Percentiles rank a stretch among this genome's conserved stretches.
phyloP scores from a whole-genome alignment of 2,113 vertebrate genomes.

The Semicossyphus pulcher region DNA sequence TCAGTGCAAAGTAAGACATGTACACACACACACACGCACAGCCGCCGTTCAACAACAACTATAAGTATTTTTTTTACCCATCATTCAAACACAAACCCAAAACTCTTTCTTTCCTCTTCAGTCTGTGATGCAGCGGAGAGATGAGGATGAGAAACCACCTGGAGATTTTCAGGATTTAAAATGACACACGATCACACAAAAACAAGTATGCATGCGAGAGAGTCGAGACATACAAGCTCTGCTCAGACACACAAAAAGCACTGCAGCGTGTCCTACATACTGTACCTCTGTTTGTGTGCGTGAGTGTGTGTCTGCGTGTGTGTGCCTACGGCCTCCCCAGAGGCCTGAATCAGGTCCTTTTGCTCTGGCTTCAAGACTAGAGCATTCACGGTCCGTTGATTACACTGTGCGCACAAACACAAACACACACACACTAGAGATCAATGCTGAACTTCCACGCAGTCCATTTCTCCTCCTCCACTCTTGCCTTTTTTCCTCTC shows the following conservation, averaged over 20 bases:
- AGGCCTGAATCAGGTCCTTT: conserved; percentile 65
- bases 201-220: background rate
- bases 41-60: conserved; percentile 9
- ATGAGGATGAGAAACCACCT: conserved; percentile 32
- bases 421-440: conserved; percentile 28
- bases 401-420: conserved; percentile 24
- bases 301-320: conserved; percentile 11
- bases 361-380: conserved; percentile 20
- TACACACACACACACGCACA: background rate
- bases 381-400: conserved; percentile 46
- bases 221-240: background rate
- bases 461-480: conserved; percentile 1
- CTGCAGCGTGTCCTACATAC: conserved; percentile 48
- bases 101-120: conserved; percentile 29
- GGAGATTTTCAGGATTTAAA: conserved; percentile 42
- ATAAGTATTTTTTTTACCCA: conserved; percentile 3
- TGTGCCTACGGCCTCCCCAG: conserved; percentile 28
- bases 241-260: conserved; percentile 5
- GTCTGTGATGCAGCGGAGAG: background rate
- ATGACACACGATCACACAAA: conserved; percentile 23
- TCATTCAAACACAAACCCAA: conserved; percentile 32
- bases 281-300: conserved; percentile 16
- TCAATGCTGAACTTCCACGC: conserved; percentile 44
- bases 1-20: conserved; percentile 16
- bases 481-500: background rate